Conservation (phyloP, 2,888 invertebrate genomes). For the Oligia strigilis region DNA sequence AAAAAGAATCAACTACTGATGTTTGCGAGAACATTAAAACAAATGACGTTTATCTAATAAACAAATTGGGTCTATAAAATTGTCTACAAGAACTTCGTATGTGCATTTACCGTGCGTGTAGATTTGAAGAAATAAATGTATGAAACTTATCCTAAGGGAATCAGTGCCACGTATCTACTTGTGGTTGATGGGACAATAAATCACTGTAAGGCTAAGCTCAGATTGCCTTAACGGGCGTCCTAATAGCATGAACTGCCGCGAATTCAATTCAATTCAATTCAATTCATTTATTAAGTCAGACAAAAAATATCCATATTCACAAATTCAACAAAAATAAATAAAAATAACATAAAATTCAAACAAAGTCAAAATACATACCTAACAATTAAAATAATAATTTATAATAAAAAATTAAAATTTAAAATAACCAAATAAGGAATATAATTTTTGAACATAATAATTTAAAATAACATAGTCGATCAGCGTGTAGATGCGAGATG, state of each 20-base stretch:
- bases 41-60: constrained; percentile 52
- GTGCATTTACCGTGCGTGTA: constrained; percentile 28
- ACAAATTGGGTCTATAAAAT: constrained; percentile 56
- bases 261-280: too few species aligned
- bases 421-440: too few species aligned
- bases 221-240: constrained; percentile 15
- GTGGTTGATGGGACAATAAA: constrained; percentile 30
- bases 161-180: constrained; percentile 28
- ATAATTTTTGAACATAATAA: too few species aligned
- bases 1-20: not conserved
- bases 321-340: too few species aligned
- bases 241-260: too few species aligned
- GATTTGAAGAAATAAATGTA: constrained; percentile 37
- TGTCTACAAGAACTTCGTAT: constrained; percentile 26
- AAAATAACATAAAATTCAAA: too few species aligned
- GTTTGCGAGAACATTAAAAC: not conserved
- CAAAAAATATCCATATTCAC: too few species aligned
- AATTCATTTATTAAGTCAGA: too few species aligned
- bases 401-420: too few species aligned
- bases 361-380: too few species aligned
- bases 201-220: constrained; percentile 19
- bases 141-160: constrained; percentile 20
- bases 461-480: too few species aligned
- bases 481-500: not conserved
- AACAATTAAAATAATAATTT: too few species aligned